Conservation (phyloP, 2,113 vertebrate species). For the Desmodus rotundus region DNA sequence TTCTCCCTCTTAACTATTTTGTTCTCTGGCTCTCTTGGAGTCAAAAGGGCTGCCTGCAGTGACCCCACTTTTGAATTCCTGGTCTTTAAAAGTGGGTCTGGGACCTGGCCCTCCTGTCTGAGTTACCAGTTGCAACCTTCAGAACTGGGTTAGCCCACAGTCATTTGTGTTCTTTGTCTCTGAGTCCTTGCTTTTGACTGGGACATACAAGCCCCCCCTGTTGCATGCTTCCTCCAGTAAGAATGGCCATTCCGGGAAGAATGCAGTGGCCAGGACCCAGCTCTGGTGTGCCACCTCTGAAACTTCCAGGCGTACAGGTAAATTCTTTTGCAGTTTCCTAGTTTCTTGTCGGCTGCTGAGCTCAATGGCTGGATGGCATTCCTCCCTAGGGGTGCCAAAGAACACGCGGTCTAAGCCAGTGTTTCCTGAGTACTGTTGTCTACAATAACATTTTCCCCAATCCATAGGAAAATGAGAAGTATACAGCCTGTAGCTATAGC, state of each 20-base stretch:
- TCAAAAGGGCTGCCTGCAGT: background rate
- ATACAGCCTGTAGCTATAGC: background rate
- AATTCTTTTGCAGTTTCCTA: background rate
- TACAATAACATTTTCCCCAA: background rate
- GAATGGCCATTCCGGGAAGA: background rate
- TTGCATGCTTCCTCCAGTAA: background rate
- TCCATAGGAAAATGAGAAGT: background rate
- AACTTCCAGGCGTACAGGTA: too few species aligned
- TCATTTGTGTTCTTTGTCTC: background rate
- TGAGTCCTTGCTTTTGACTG: background rate
- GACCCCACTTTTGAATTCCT: background rate
- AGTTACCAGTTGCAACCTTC: background rate
- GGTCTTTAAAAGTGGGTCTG: background rate
- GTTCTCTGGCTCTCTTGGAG: background rate
- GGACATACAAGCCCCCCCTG: background rate
- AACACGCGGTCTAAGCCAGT: background rate
- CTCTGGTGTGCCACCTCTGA: background rate
- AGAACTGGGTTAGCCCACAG: background rate
- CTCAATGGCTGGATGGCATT: background rate
- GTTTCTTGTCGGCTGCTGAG: background rate
- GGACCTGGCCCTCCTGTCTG: background rate
- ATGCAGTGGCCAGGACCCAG: background rate
- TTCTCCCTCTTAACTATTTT: background rate
- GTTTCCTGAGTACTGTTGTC: background rate
- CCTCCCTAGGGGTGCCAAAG: background rate